Base-by-base conservation (phyloP, 2,797 vertebrate genomes). In the Pseudochirops corinnae region DNA sequence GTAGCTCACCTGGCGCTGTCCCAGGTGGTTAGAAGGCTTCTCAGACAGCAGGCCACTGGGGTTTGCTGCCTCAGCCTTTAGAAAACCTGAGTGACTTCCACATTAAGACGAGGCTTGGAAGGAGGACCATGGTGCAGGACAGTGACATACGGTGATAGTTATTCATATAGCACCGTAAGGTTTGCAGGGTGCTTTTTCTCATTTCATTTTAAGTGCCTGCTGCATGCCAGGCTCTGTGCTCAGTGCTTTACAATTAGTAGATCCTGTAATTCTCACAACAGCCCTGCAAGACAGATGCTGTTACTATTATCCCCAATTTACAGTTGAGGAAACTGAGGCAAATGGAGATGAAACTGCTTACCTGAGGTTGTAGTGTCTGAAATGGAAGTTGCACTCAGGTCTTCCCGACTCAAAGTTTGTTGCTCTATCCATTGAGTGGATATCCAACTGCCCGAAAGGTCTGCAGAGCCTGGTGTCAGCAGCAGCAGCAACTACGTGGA, bases 391-490 rank as follows among this genome's bases (percentile, higher is more conserved):
- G 21, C 46, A 26, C 12, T 46, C 9, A 10, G 33, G 18, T 24
- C n/a, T 82, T 46, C 74, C 21, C 9, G 16, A 39, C n/a, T 39
- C n/a, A 21, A 0, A 82, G 7, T 82, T n/a, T 39, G 1, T 6
- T 46, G 21, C 21, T 24, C 9, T 82, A 16, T 82, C n/a, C 39
- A 46, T 13, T 11, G 39, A 46, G 21, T 82, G 26, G 57, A 58
- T 21, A 24, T 6, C 2, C 39, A 82, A 1, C 16, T 74, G 33
- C 33, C 14, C 33, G 1, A n/a, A 90, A 96, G 96, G 74, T 93
- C 93, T 94, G 91, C 87, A 90, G 96, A 95, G 87, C 46, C 12
- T 90, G 74, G 74, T 82, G 56, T 74, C 93, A 93, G 29, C 90
- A 67, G 91, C 95, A 94, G 39, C 90, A 67, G 91, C 95, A 94